Evolutionary conservation across 2,797 vertebrate genomes (phyloP).

Genomic region (Ispidina picta): DNA sequence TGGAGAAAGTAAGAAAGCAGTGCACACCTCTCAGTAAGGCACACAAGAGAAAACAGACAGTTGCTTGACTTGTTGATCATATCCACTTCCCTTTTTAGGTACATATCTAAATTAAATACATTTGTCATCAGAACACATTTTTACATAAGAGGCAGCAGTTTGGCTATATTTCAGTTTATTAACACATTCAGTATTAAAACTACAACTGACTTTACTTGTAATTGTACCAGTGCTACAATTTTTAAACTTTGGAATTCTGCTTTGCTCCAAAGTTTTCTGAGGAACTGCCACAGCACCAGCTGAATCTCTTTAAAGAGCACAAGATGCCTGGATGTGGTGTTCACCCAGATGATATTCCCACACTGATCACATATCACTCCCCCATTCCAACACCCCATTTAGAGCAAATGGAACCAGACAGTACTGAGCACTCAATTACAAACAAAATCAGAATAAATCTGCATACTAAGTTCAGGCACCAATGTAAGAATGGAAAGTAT

Average conservation of each 20-base stretch:
- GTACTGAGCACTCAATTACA: background rate
- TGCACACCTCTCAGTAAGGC: background rate
- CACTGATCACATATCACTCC: rapidly evolving
- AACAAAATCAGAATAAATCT: background rate
- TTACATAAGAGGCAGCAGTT: background rate
- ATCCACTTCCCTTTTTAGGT: background rate
- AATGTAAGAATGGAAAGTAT: background rate
- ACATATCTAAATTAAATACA: background rate
- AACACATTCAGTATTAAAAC: background rate
- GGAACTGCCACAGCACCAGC: background rate
- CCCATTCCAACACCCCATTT: background rate
- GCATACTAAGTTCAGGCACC: background rate
- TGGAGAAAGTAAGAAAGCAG: background rate
- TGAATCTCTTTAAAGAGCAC: background rate
- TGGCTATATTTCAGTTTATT: background rate
- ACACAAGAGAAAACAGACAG: background rate
- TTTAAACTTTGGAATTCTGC: background rate
- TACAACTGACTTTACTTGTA: background rate
- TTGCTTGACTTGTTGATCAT: background rate
- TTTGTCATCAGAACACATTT: background rate
- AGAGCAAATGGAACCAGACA: background rate
- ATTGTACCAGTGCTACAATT: background rate
- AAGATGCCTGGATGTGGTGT: background rate
- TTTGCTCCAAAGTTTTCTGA: background rate
- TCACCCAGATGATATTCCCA: background rate